A percentile compares a stretch with the other conserved stretches of the same genome.
phyloP scores from a whole-genome alignment of 1,140 invertebrate species.

The Trialeurodes vaporariorum region DNA sequence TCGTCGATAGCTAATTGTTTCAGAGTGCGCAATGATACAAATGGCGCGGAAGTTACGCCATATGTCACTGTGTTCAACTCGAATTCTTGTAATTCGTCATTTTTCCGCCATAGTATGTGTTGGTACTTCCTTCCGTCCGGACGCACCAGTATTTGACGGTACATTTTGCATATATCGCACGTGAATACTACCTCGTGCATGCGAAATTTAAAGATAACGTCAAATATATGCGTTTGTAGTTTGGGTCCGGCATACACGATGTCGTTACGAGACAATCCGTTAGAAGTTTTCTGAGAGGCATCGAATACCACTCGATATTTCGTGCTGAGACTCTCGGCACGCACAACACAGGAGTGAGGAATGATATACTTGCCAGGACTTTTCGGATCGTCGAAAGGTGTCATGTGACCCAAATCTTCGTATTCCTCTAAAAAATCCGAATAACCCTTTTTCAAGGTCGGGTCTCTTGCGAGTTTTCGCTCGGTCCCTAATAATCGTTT shows the following conservation, averaged over 20 bases:
- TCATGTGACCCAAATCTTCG: background rate
- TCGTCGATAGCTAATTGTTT: background rate
- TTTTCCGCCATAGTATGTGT: background rate
- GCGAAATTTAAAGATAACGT: background rate
- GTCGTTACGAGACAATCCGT: background rate
- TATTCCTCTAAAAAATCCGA: slow-evolving; percentile 2
- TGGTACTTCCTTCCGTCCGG: background rate
- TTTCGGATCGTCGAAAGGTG: background rate
- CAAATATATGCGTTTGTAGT: background rate
- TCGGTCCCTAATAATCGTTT: background rate
- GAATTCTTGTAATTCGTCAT: background rate
- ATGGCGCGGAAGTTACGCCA: background rate
- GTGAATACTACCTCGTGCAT: background rate
- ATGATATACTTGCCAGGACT: background rate
- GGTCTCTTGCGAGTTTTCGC: background rate
- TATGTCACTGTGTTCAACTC: background rate
- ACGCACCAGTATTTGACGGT: background rate
- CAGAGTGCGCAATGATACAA: background rate
- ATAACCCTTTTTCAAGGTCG: background rate
- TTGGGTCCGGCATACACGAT: background rate
- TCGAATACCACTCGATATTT: background rate
- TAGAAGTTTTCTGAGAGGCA: background rate
- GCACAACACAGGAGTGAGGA: slow-evolving; percentile 2
- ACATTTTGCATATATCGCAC: background rate
- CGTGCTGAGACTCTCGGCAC: background rate